These are phyloP conservation scores for Musca domestica DNA, from an alignment of 1,140 invertebrate genomes.

Conservation along the genomic window DNA sequence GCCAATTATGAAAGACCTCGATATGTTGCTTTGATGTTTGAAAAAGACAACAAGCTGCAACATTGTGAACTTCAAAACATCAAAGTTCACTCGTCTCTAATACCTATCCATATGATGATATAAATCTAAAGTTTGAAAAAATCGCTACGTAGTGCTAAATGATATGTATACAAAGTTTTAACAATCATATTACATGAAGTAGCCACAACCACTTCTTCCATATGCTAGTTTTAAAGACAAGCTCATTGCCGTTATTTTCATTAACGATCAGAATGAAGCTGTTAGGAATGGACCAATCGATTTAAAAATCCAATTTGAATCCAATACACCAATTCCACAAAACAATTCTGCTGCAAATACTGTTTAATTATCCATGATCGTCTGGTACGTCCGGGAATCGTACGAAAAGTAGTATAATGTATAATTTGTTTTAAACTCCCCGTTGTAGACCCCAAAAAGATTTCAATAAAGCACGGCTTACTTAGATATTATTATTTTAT, in stretches of 20 bases:
- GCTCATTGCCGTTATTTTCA: conserved; percentile 31
- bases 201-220: neutral
- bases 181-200: conserved; percentile 24
- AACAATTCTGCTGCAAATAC: conserved; percentile 36
- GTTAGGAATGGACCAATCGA: conserved; percentile 33
- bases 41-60: too few relatives aligned
- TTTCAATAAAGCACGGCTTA: too few relatives aligned
- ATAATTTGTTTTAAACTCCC: too few relatives aligned
- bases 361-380: conserved; percentile 40
- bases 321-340: conserved; percentile 27
- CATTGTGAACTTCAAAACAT: too few relatives aligned
- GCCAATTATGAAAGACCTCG: neutral
- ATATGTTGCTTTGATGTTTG: too few relatives aligned
- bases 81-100: neutral
- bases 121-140: conserved; percentile 30
- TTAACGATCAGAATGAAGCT: conserved; percentile 35
- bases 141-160: conserved; percentile 23
- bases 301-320: conserved; percentile 37
- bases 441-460: too few relatives aligned
- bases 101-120: conserved; percentile 40
- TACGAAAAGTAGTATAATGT: too few relatives aligned
- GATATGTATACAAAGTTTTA: conserved; percentile 26
- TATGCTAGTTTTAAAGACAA: neutral
- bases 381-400: conserved; percentile 26
- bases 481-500: too few relatives aligned